phyloP scores from a whole-genome alignment of 2,113 vertebrate species.

The Mesitornis unicolor region DNA sequence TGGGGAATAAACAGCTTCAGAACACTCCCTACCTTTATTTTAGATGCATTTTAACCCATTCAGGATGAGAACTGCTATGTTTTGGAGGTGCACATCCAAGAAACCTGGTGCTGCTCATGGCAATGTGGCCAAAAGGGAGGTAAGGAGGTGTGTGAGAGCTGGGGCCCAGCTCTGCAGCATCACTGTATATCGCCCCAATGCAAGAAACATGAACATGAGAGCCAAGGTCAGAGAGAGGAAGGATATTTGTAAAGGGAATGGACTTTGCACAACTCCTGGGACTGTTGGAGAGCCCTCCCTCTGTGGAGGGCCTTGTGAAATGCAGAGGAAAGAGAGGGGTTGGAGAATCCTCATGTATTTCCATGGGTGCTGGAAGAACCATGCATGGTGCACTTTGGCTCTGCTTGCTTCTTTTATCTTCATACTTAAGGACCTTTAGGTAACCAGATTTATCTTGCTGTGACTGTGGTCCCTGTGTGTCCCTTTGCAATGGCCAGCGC shows the following conservation, averaged over 20 bases:
- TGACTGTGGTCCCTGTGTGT: background rate
- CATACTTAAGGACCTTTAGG: background rate
- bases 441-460: background rate
- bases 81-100: background rate
- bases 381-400: fast-evolving
- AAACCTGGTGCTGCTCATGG: background rate
- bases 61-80: fast-evolving
- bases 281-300: fast-evolving
- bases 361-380: background rate
- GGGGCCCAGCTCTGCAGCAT: background rate
- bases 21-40: background rate
- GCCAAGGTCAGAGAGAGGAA: fast-evolving
- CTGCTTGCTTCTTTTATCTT: background rate
- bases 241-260: background rate
- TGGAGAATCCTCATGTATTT: fast-evolving
- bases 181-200: fast-evolving
- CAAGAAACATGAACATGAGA: background rate
- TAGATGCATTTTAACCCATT: fast-evolving
- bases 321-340: background rate
- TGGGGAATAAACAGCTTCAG: no score
- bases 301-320: fast-evolving
- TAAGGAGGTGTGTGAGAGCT: fast-evolving
- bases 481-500: background rate
- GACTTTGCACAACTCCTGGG: background rate
- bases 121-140: fast-evolving